Evolutionary conservation across 2,888 invertebrate genomes (phyloP), one percentile per base, ranked within the genome.

Genomic region (Leptinotarsa peninsularis): DNA sequence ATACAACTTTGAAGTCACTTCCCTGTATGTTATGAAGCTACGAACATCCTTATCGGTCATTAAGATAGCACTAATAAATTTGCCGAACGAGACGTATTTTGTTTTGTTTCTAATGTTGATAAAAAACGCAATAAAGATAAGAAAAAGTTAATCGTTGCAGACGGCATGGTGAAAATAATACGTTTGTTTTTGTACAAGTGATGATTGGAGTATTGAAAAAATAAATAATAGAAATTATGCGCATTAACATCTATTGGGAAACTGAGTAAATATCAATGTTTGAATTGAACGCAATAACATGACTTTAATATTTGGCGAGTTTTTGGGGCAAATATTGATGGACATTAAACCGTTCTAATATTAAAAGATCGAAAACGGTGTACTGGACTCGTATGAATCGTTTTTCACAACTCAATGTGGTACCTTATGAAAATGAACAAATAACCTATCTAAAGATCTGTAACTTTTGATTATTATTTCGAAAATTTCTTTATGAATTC

Each of bases 51-150:
- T 66, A 72, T 72, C 72, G 49, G 27, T 49, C 66, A 56, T 67
- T 56, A 67, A 67, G 72, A 72, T 72, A 72, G 49, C 49, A 56
- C 43, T 17, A 49, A 58, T 70, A 70, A 56, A 70, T 70, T 27
- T 49, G 60, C 58, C 49, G 18, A 56, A 18, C 18, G 7, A n/a
- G 56, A 54, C 60, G 71, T 66, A 67, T 56, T 21, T 67, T 52
- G 52, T 72, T 56, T 67, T 66, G 27, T 66, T 23, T 21, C 23
- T 54, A 49, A 58, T 63, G 18, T 43, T 67, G 33, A 67, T 49
- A 67, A 72, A 52, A 49, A 67, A 17, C 67, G 54, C 43, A 58
- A 67, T 56, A 66, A 66, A n/a, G 52, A n/a, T 23, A 49, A 23
- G 27, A 43, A 33, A 71, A 52, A 52, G 27, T 15, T 10, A 58